Conservation (phyloP, 2,113 vertebrate species). For the Atherinomorus stipes region DNA sequence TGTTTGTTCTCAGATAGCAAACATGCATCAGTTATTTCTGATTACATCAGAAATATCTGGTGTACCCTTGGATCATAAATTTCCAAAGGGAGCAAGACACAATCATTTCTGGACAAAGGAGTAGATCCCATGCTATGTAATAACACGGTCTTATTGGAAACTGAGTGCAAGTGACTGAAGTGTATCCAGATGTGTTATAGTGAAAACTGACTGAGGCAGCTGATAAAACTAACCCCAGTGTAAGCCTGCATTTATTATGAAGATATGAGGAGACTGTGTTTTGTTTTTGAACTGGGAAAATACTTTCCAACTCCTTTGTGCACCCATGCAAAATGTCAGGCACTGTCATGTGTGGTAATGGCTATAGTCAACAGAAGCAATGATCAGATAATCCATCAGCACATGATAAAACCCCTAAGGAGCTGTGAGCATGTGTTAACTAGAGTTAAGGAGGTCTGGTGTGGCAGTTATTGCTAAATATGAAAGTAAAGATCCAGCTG, state of each 20-base stretch:
- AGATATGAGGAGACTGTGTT: slow-evolving; percentile 33
- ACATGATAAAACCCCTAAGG: slow-evolving; percentile 13
- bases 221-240: slow-evolving; percentile 41
- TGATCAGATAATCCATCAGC: slow-evolving; percentile 30
- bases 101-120: slow-evolving; percentile 59
- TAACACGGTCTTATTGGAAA: slow-evolving; percentile 59
- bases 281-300: slow-evolving; percentile 13
- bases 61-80: slow-evolving; percentile 54
- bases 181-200: slow-evolving; percentile 55
- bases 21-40: slow-evolving; percentile 49
- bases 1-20: slow-evolving; percentile 64
- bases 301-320: background rate
- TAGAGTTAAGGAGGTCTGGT: background rate
- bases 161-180: slow-evolving; percentile 60
- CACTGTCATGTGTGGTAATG: slow-evolving; percentile 1
- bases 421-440: slow-evolving; percentile 29
- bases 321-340: background rate
- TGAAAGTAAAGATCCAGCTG: slow-evolving; percentile 40
- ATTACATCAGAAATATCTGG: slow-evolving; percentile 68
- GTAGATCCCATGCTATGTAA: slow-evolving; percentile 53
- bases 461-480: slow-evolving; percentile 22
- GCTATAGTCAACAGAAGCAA: slow-evolving; percentile 31
- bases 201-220: slow-evolving; percentile 33
- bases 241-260: slow-evolving; percentile 34
- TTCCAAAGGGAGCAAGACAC: slow-evolving; percentile 57